Base-by-base conservation (phyloP, 2,113 vertebrate genomes). In the Sorex araneus region DNA sequence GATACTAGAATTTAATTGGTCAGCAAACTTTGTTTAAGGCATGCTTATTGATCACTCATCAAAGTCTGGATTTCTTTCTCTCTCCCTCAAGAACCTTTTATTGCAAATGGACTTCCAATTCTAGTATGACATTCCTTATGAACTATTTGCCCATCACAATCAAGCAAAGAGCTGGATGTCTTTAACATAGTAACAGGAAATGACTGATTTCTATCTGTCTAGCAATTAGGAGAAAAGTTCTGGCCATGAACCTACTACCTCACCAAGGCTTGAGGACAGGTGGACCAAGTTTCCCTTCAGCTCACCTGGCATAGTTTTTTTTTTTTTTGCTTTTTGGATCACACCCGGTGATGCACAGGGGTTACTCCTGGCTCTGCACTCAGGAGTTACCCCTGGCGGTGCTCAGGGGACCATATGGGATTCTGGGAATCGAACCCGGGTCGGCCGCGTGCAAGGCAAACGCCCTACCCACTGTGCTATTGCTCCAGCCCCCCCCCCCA, bases 1-100 rank as follows among this genome's bases (percentile, higher is more conserved):
- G 60, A 11, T 64, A 85, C 12, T 85, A 1, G 32, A 78, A 73
- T 27, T 23, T 19, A 95, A 77, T 12, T 63, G 1, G 36, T n/a
- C 82, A 28, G 71, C 45, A 71, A 75, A 60, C 34, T 69, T 92
- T 94, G 79, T 66, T 88, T 88, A 79, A 86, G 71, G 88, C 57
- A 85, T 91, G 23, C 21, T 75, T 32, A 83, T 79, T 45, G 36
- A 85, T 79, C 54, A 30, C 75, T 84, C 66, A 88, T 79, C 80
- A 81, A 87, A 95, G 84, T 93, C 43, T 93, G 47, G 70, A 82
- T 91, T 83, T 85, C 27, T 80, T 93, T 87, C 82, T 79, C 75
- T 85, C 36, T 78, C n/a, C 67, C 80, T 88, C 11, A 81, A 88
- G 34, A 92, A 57, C 76, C 64, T 83, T 66, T 93, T 60, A 75